Evolutionary conservation across 2,797 vertebrate species (phyloP), one percentile per base, ranked within the genome.

Genomic region (Clarias platycephalus): DNA sequence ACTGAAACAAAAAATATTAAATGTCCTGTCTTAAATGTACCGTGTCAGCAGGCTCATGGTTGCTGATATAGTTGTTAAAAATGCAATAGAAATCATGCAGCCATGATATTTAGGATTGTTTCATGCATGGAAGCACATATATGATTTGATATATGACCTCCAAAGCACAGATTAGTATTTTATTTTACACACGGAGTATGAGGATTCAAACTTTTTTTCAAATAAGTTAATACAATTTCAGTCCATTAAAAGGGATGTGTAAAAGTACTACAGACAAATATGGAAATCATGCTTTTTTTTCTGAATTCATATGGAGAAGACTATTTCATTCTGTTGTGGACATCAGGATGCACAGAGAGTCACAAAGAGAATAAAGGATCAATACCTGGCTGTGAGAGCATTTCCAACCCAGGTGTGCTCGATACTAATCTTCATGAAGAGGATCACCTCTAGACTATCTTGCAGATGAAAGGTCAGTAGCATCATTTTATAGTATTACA

Each of bases 391-490:
- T 12, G 49, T 81, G 64, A 55, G 60, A 83, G 77, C 68, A 63
- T 60, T 72, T 79, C 26, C 40, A 68, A 62, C 84, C 62, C n/a
- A 63, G 1, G 28, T 60, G 63, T 66, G 24, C 77, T 58, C n/a
- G 37, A 12, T 77, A 64, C 64, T n/a, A 57, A 83, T 67, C 72
- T 13, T 22, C 53, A n/a, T 86, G 71, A 82, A 84, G 85, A 84
- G 64, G 83, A 85, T 77, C 71, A 62, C 64, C 28, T 31, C n/a
- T 34, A 53, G 57, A 55, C 31, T 26, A 28, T 40, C 63, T 67
- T 71, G 85, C 76, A 68, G 34, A 88, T 12, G 68, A 83, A 91
- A 93, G 93, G 93, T 94, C 4, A 92, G 93, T 92, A 68, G 37
- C 34, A 44, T 28, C 16, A 57, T 80, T 82, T 40, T 53, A 44